Conservation (phyloP, 2,888 invertebrate species). For the Diadromus collaris region DNA sequence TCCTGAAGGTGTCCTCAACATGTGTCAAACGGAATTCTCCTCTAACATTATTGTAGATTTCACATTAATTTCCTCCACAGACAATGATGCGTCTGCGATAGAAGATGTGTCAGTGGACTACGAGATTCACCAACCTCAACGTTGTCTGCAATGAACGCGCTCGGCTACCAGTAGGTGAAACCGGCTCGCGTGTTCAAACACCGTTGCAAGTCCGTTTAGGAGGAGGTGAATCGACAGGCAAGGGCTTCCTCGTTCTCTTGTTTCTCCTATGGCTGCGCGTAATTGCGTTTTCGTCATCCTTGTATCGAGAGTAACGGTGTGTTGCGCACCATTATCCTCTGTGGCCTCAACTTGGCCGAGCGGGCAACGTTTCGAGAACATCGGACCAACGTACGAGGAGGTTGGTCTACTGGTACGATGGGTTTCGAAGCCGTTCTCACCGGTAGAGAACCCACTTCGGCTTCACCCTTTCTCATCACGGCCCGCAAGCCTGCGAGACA, state of each 20-base stretch:
- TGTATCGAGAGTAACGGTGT: constrained; percentile 62
- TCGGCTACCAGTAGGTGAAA: not conserved
- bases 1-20: not conserved
- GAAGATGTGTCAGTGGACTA: not conserved
- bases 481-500: constrained; percentile 33
- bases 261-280: constrained; percentile 62
- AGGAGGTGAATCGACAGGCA: constrained; percentile 25
- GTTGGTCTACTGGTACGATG: constrained; percentile 38
- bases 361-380: constrained; percentile 20
- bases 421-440: constrained; percentile 47
- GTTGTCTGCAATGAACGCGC: constrained; percentile 22
- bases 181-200: constrained; percentile 28
- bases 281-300: constrained; percentile 75
- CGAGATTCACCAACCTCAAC: not conserved
- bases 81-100: not conserved
- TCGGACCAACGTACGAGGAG: constrained; percentile 44
- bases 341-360: constrained; percentile 60
- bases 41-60: not conserved
- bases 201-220: constrained; percentile 35
- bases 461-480: constrained; percentile 68
- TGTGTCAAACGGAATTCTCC: not conserved
- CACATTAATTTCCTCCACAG: not conserved
- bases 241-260: constrained; percentile 45
- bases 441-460: constrained; percentile 38
- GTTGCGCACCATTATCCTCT: constrained; percentile 69